Base-by-base conservation (phyloP, 2,797 vertebrate species). In the Crypturellus tataupa region DNA sequence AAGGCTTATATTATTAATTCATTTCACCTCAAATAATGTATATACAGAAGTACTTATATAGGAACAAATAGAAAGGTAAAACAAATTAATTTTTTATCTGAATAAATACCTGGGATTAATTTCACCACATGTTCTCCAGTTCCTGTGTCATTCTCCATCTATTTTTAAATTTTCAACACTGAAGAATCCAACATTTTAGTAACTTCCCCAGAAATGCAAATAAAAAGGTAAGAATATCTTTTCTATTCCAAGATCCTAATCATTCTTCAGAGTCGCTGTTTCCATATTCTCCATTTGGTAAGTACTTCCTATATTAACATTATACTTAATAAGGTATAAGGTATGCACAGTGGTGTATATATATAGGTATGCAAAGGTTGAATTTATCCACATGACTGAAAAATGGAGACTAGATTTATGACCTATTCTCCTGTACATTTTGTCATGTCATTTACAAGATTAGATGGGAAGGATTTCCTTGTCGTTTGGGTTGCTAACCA, bases 21-120 rank as follows among this genome's bases (percentile, higher is more conserved):
- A 46, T 1, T 55, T 21, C 14, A 2, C 1, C 10, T 37, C 27
- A 27, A 42, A 64, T 20, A 18, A 11, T 4, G 2, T 6, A 40
- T 44, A 13, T n/a, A 35, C 2, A 17, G 15, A 51, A 3, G 47
- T 46, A 46, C 2, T 86, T 5, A 49, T 33, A 37, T 33, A 58
- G 13, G 77, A 65, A 56, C 9, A 55, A 55, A 55, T 31, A 49
- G 21, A 7, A 59, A 37, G 4, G 3, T 23, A 78, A 68, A 2
- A 67, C 7, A 65, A 64, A 42, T 11, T 12, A 13, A 0, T 20
- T 58, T 82, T 65, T 47, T 11, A 56, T 18, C 3, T 78, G 11
- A 89, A 51, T 3, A 80, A 46, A 40, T 14, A 0, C 56, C 35
- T 49, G 10, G 8, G 49, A 37, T 6, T 68, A 67, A 14, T 63